Evolutionary conservation across 1,140 invertebrate genomes (phyloP).

Genomic region (Goniozus legneri): DNA sequence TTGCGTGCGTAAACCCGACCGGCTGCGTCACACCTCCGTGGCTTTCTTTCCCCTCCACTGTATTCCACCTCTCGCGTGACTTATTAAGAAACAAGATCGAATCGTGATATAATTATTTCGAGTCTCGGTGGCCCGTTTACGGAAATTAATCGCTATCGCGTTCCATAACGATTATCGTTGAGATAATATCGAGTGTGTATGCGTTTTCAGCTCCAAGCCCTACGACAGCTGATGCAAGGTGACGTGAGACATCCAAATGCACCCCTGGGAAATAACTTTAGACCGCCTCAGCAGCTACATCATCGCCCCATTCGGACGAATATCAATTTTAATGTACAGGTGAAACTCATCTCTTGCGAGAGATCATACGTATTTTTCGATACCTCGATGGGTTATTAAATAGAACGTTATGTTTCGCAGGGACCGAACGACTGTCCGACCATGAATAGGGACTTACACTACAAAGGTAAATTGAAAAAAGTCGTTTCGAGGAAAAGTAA

Average conservation of each 20-base stretch:
- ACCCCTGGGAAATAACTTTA: constrained; percentile 88
- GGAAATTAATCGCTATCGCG: too few relatives aligned
- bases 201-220: constrained; percentile 68
- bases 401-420: too few relatives aligned
- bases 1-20: background rate
- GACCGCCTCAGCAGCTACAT: constrained; percentile 84
- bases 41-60: too few relatives aligned
- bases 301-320: constrained; percentile 90
- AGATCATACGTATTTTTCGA: background rate
- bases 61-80: too few relatives aligned
- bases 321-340: constrained; percentile 85
- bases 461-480: constrained; percentile 65
- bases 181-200: too few relatives aligned
- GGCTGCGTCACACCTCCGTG: too few relatives aligned
- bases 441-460: constrained; percentile 83
- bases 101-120: too few relatives aligned
- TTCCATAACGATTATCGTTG: too few relatives aligned
- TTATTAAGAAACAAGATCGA: too few relatives aligned
- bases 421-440: constrained; percentile 78
- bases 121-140: too few relatives aligned
- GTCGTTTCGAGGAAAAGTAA: background rate
- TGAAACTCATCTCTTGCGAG: constrained; percentile 22
- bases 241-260: constrained; percentile 80
- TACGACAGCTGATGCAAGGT: constrained; percentile 84
- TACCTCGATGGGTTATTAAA: too few relatives aligned